phyloP scores from a whole-genome alignment of 2,888 invertebrate genomes.

The Acanthosepion pharaonis region DNA sequence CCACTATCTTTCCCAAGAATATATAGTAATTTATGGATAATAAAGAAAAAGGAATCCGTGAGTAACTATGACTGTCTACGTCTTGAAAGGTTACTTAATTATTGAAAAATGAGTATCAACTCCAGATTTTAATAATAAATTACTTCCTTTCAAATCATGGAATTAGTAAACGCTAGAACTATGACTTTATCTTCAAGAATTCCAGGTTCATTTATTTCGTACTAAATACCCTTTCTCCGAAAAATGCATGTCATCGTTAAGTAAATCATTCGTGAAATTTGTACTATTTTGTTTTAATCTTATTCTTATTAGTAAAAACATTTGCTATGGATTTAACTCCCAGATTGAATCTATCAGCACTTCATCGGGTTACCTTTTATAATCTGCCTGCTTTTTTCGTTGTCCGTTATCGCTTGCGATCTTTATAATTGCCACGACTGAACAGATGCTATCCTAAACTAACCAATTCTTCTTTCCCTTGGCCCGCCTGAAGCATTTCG shows the following conservation, averaged over 20 bases:
- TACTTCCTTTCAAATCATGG: too few species aligned
- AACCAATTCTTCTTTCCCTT: neutral
- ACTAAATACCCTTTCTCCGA: neutral
- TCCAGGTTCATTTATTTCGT: too few species aligned
- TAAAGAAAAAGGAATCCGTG: too few species aligned
- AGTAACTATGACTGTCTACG: too few species aligned
- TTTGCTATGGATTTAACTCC: neutral
- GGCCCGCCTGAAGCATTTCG: too few species aligned
- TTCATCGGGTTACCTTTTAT: neutral
- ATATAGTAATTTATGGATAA: too few species aligned
- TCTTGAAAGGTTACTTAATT: too few species aligned
- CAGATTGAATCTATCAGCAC: neutral
- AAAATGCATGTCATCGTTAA: neutral
- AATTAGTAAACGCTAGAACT: too few species aligned
- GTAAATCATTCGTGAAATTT: neutral
- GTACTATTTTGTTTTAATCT: neutral
- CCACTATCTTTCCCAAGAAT: too few species aligned
- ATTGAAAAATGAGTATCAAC: too few species aligned
- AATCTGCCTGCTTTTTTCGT: neutral
- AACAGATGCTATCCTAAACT: neutral
- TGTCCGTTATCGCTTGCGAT: neutral
- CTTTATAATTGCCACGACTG: neutral
- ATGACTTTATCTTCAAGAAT: too few species aligned
- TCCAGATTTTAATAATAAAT: too few species aligned
- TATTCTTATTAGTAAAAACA: neutral